Percentiles rank a stretch among this genome's conserved stretches.
These are phyloP conservation scores for Nesometra sesokonis DNA, from an alignment of 35 echinoderm and acorn worm species.

Conservation along the genomic window DNA sequence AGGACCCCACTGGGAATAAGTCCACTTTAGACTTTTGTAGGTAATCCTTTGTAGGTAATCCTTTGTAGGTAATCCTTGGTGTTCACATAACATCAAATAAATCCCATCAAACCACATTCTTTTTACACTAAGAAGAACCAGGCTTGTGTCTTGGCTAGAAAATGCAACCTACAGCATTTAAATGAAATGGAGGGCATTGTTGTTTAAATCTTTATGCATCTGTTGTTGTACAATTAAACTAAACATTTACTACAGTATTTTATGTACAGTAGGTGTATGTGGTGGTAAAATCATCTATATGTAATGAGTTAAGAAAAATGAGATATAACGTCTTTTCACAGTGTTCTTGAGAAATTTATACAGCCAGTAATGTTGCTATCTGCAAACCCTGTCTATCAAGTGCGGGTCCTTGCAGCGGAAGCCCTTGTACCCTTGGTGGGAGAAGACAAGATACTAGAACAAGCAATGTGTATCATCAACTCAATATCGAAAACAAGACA, in stretches of 20 bases:
- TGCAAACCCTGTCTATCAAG: slow-evolving; percentile 54
- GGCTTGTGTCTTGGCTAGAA: no score
- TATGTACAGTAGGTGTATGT: background rate
- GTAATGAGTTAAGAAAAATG: background rate
- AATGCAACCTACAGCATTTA: no score
- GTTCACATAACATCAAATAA: no score
- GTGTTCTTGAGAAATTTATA: slow-evolving; percentile 32
- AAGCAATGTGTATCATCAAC: slow-evolving; percentile 13
- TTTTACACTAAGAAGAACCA: no score
- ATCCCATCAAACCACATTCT: no score
- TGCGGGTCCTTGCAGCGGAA: slow-evolving; percentile 50
- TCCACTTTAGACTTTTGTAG: no score
- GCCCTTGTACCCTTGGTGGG: slow-evolving; percentile 59
- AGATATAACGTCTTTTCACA: slow-evolving; percentile 1
- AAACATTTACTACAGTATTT: background rate
- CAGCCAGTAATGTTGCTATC: slow-evolving; percentile 27
- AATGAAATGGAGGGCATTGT: no score
- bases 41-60: no score
- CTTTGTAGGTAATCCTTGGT: no score
- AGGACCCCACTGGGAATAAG: no score
- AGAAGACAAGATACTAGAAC: background rate
- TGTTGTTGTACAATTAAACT: background rate
- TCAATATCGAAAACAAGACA: slow-evolving; percentile 7
- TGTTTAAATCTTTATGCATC: background rate
- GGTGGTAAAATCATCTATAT: background rate